These are phyloP conservation scores for Hermaeophaga mercurialis DNA, from an alignment of 2,888 invertebrate genomes.

Conservation along the genomic window DNA sequence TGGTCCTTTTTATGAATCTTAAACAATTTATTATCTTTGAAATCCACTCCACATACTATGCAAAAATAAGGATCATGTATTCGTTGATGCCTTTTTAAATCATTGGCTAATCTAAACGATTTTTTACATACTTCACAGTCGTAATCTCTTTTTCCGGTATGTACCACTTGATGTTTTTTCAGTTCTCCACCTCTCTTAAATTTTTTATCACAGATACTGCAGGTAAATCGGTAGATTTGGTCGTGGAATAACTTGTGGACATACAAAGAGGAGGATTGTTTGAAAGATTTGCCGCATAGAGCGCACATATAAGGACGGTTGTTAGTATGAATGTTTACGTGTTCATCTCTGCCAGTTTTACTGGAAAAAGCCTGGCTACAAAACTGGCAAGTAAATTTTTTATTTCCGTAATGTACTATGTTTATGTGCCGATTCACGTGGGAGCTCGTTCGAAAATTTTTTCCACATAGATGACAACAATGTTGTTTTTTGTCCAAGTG, in stretches of 20 bases:
- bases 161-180: conserved; percentile 59
- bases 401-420: conserved; percentile 58
- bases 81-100: conserved; percentile 55
- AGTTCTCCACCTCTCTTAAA: conserved; percentile 64
- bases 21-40: background rate
- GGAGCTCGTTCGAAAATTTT: conserved; percentile 58
- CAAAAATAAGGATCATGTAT: conserved; percentile 49
- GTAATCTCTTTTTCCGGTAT: conserved; percentile 63
- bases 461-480: conserved; percentile 62
- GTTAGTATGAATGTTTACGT: conserved; percentile 59
- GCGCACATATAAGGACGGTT: conserved; percentile 61
- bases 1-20: conserved; percentile 1
- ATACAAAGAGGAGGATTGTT: conserved; percentile 58
- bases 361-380: conserved; percentile 61
- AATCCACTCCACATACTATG: background rate
- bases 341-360: conserved; percentile 60
- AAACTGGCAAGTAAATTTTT: conserved; percentile 59
- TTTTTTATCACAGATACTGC: conserved; percentile 61
- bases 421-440: conserved; percentile 58
- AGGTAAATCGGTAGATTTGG: conserved; percentile 52
- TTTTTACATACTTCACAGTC: conserved; percentile 60
- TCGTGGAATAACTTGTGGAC: conserved; percentile 44
- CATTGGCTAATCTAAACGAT: conserved; percentile 58
- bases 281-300: conserved; percentile 61
- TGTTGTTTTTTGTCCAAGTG: conserved; percentile 58